phyloP scores from a whole-genome alignment of 2,113 vertebrate species.

The Rhea pennata region DNA sequence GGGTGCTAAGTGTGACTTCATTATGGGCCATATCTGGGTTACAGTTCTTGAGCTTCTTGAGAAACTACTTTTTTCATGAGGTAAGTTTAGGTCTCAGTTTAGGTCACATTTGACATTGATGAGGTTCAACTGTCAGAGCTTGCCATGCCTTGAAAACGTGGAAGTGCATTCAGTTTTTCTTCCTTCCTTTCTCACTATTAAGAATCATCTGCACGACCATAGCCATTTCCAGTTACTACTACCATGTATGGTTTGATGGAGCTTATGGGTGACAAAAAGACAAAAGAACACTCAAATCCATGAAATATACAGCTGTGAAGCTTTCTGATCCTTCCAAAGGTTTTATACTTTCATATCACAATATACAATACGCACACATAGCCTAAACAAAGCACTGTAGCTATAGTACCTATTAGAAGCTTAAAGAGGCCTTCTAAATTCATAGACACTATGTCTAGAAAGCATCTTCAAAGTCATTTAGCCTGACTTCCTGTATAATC shows the following conservation, averaged over 20 bases:
- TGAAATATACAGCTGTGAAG: neutral
- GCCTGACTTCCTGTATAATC: neutral
- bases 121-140: neutral
- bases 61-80: neutral
- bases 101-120: neutral
- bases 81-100: too few species aligned
- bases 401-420: neutral
- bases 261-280: neutral
- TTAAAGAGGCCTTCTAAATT: neutral
- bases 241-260: neutral
- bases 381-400: neutral
- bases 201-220: conserved; percentile 16
- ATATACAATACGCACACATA: neutral
- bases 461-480: neutral
- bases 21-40: neutral
- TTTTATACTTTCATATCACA: neutral
- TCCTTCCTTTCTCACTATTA: neutral
- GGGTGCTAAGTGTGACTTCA: neutral
- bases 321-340: neutral
- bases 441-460: neutral
- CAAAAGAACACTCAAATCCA: neutral
- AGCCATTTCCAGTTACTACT: neutral
- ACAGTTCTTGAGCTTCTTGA: neutral
- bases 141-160: neutral
- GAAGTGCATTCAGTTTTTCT: neutral